These are phyloP conservation scores for Prinia subflava DNA, from an alignment of 2,113 vertebrate species.

Conservation along the genomic window DNA sequence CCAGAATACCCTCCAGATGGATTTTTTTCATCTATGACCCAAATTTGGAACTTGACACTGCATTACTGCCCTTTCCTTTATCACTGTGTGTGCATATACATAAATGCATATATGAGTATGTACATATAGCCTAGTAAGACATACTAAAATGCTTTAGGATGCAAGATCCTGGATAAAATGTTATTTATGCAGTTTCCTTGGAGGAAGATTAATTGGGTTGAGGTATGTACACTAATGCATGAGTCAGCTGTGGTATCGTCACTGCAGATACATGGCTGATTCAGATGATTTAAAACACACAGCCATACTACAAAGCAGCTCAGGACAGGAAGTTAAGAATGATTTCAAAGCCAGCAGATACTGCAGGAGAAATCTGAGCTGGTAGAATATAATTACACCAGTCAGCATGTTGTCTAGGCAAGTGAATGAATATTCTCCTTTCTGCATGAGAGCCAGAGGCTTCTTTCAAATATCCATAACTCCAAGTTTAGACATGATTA, in stretches of 20 bases:
- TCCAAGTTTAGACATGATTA: conserved; percentile 1
- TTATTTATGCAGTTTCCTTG: background rate
- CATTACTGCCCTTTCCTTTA: background rate
- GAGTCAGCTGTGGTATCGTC: background rate
- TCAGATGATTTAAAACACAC: background rate
- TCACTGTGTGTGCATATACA: rapidly evolving
- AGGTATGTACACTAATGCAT: background rate
- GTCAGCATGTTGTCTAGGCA: background rate
- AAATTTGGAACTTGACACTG: background rate
- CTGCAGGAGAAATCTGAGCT: conserved; percentile 8
- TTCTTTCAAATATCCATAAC: conserved; percentile 34
- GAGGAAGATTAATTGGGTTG: background rate
- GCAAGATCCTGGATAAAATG: background rate
- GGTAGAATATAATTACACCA: conserved; percentile 14
- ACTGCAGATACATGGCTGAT: background rate
- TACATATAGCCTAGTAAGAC: background rate
- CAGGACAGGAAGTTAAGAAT: background rate
- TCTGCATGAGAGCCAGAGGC: background rate
- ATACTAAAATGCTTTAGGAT: background rate
- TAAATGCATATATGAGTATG: background rate
- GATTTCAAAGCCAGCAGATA: conserved; percentile 17
- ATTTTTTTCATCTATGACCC: background rate
- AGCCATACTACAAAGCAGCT: background rate
- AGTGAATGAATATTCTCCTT: conserved; percentile 19
- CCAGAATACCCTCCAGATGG: background rate